phyloP scores from a whole-genome alignment of 2,888 invertebrate species.

The Lasioglossum calceatum region DNA sequence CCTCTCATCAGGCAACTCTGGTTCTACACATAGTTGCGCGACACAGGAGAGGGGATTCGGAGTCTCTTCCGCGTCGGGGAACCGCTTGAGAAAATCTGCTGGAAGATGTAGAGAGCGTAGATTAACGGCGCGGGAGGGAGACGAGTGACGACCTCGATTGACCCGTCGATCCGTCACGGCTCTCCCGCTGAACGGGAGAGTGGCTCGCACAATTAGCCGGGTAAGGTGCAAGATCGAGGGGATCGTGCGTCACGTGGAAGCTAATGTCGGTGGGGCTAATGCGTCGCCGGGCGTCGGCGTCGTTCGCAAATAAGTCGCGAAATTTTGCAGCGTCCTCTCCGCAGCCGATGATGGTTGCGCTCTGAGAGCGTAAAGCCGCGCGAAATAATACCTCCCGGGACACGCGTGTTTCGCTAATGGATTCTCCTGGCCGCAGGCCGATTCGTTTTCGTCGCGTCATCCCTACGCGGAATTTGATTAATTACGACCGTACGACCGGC shows the following conservation, averaged over 20 bases:
- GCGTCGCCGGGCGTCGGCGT: conserved; percentile 46
- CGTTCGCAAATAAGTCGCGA: neutral
- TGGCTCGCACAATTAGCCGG: conserved; percentile 71
- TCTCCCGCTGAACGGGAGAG: conserved; percentile 58
- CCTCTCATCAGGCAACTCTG: too few species aligned
- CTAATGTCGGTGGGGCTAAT: conserved; percentile 66
- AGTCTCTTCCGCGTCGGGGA: conserved; percentile 45
- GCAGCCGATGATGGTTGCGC: neutral
- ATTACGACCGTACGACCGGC: conserved; percentile 75
- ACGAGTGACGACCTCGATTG: conserved; percentile 74
- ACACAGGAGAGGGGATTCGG: neutral
- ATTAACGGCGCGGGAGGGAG: conserved; percentile 34
- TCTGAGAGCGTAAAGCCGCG: conserved; percentile 18
- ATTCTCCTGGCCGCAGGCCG: conserved; percentile 76
- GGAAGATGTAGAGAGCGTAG: conserved; percentile 38
- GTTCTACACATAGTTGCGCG: neutral
- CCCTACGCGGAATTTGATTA: conserved; percentile 80
- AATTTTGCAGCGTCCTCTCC: neutral
- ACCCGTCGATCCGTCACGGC: conserved; percentile 73
- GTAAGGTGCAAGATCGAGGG: conserved; percentile 71
- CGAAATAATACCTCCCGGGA: conserved; percentile 72
- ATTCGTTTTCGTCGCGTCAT: conserved; percentile 81
- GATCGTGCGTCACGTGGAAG: conserved; percentile 73
- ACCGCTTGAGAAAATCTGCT: conserved; percentile 52
- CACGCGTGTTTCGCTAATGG: conserved; percentile 78